phyloP scores from a whole-genome alignment of 2,888 invertebrate species.

The Ganaspis brasiliensis region DNA sequence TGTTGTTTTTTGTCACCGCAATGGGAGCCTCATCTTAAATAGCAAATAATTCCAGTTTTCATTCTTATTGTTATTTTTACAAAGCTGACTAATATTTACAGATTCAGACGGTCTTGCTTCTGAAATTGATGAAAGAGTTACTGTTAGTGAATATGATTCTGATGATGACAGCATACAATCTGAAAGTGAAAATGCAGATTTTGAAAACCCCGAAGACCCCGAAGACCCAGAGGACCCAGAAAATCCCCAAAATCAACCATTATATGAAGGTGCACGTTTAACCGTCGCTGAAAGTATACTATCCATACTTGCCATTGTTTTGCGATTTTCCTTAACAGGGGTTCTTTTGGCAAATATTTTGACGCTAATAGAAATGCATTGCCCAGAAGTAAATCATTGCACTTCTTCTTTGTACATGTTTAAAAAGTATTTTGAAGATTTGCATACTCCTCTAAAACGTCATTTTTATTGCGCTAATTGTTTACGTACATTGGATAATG shows the following conservation, averaged over 20 bases:
- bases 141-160: no score
- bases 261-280: not conserved
- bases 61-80: no score
- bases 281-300: not conserved
- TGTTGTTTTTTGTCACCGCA: no score
- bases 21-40: no score
- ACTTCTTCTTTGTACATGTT: not conserved
- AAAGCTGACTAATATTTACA: no score
- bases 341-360: not conserved
- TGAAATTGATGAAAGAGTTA: no score
- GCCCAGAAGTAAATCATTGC: not conserved
- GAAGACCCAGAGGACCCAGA: not conserved
- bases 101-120: no score
- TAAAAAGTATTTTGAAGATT: no score
- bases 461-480: not conserved
- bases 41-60: no score
- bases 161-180: no score
- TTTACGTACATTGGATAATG: not conserved
- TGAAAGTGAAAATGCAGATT: not conserved
- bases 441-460: not conserved
- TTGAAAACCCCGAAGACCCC: not conserved
- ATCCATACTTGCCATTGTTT: not conserved
- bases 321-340: not conserved
- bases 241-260: not conserved
- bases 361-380: not conserved